Base-by-base conservation (phyloP, 2,797 vertebrate genomes). In the Pyrocephalus nanus region DNA sequence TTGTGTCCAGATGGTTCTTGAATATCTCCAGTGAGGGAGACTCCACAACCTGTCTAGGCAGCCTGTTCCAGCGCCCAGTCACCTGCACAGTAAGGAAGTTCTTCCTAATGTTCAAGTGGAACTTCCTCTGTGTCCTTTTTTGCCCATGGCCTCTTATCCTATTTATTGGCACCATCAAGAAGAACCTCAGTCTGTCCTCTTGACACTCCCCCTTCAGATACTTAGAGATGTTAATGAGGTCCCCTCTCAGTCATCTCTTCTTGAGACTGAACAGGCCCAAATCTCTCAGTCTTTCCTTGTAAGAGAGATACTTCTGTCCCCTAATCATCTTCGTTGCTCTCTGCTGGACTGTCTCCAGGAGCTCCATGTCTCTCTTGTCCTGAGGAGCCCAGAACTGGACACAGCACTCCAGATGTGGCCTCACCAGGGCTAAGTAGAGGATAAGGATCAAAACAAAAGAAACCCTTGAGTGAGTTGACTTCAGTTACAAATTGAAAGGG, bases 131-230 rank as follows among this genome's bases (percentile, higher is more conserved):
- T 16, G 15, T 48, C 27, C 11, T 3, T 76, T 82, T 89, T 9
- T 64, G 36, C 1, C 19, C 1, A 0, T 7, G 36, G 13, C 6
- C 27, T 50, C 25, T 25, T 29, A 38, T 18, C 12, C 20, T 45
- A 12, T 29, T 45, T n/a, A 23, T 38, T 4, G 13, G 22, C 9
- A 43, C 9, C 19, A 21, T 27, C 0, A 0, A 55, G 43, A 11
- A 82, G 62, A 76, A 55, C 16, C 32, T 38, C 19, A 19, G 0
- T 50, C 23, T 19, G 10, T 50, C 27, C 27, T 36, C 8, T 67
- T 43, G 16, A 17, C 11, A 38, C 6, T 9, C 32, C 38, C 9
- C 6, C 23, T 57, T 76, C 14, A 34, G 32, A 38, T 3, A 43
- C 1, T 57, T 2, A 23, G 2, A n/a, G 23, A 38, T 3, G 12